Evolutionary conservation across 2,113 vertebrate genomes (phyloP).

Genomic region (Salvator merianae): DNA sequence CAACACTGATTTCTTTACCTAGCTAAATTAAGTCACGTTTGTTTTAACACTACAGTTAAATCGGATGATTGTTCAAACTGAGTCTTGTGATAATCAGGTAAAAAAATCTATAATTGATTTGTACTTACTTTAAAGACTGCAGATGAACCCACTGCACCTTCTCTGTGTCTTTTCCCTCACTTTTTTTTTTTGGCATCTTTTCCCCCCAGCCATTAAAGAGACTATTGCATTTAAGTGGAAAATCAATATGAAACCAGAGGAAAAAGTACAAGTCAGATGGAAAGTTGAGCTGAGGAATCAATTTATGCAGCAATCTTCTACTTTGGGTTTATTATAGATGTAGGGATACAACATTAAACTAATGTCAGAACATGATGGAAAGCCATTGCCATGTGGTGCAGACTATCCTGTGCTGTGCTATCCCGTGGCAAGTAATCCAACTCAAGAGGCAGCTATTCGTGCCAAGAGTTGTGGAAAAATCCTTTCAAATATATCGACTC

Average conservation of each 20-base stretch:
- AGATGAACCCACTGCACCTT: background rate
- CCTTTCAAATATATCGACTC: too few relatives aligned
- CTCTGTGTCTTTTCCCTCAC: background rate
- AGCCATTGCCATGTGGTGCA: background rate
- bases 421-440: too few relatives aligned
- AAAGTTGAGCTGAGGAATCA: slow-evolving; percentile 34
- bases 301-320: slow-evolving; percentile 30
- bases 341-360: slow-evolving; percentile 14
- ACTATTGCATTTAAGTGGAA: slow-evolving; percentile 12
- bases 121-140: slow-evolving; percentile 14
- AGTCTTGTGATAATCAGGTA: slow-evolving; percentile 13
- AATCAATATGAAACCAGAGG: slow-evolving; percentile 46
- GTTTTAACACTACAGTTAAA: slow-evolving; percentile 9
- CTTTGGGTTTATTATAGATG: slow-evolving; percentile 12
- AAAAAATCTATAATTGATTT: slow-evolving; percentile 35
- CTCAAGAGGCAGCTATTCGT: too few relatives aligned
- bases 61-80: slow-evolving; percentile 26
- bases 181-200: background rate
- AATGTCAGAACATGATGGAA: slow-evolving; percentile 4
- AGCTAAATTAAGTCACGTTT: slow-evolving; percentile 4
- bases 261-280: slow-evolving; percentile 35
- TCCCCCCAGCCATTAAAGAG: slow-evolving; percentile 34
- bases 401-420: too few relatives aligned
- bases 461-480: too few relatives aligned
- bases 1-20: background rate